Evolutionary conservation across 2,113 vertebrate genomes (phyloP).

Genomic region (Eulacestoma nigropectus): DNA sequence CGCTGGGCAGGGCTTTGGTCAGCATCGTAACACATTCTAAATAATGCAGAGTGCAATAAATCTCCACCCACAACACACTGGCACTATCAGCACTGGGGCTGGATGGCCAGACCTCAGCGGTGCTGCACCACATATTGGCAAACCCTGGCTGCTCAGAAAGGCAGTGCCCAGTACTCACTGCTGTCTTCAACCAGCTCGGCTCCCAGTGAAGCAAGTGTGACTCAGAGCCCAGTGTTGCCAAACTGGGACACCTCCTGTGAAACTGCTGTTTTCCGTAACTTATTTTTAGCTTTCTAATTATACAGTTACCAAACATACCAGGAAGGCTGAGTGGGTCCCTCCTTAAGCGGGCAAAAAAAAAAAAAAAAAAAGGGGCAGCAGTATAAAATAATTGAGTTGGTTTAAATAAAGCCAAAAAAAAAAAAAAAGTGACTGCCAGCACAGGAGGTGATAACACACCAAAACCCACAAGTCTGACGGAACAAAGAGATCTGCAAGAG

Average conservation of each 20-base stretch:
- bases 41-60: background rate
- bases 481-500: background rate
- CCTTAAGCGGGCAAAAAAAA: fast-evolving
- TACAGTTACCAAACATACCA: conserved; percentile 18
- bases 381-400: background rate
- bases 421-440: background rate
- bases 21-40: background rate
- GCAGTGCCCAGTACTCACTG: background rate
- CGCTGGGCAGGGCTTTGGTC: background rate
- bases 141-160: background rate
- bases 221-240: background rate
- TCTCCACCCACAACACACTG: background rate
- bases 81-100: background rate
- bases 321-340: background rate
- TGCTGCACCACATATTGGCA: fast-evolving
- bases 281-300: conserved; percentile 49
- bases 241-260: background rate
- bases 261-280: background rate
- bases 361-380: background rate
- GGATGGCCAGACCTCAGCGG: background rate
- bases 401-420: background rate
- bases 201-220: background rate
- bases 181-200: background rate
- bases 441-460: background rate
- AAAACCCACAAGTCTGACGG: background rate